Percentiles rank a stretch among this genome's conserved stretches.
Conservation (phyloP, 2,797 vertebrate species). For the Echiichthys vipera region DNA sequence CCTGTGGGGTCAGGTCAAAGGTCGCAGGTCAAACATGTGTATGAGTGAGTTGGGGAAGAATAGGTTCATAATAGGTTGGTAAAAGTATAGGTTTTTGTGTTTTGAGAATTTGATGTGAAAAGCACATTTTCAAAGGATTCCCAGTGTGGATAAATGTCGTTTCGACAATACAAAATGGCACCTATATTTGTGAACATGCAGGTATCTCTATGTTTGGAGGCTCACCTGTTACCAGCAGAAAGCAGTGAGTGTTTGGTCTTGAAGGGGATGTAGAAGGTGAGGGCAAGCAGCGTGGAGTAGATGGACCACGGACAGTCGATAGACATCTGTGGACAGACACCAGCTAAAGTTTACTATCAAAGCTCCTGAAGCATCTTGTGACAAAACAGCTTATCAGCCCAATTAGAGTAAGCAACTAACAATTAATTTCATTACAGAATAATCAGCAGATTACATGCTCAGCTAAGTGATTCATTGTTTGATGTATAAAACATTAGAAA, state of each 20-base stretch:
- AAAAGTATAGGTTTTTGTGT: not conserved
- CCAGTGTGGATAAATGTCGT: not conserved
- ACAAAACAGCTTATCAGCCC: not conserved
- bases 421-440: not conserved
- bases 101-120: not conserved
- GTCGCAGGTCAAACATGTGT: conserved; percentile 4
- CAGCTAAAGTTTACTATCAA: not conserved
- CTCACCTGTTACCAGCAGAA: conserved; percentile 93
- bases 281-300: conserved; percentile 94
- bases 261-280: conserved; percentile 97
- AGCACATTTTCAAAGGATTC: not conserved
- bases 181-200: not conserved
- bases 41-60: not conserved
- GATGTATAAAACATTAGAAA: not conserved
- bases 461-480: not conserved
- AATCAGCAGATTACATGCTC: not conserved
- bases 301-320: conserved; percentile 99
- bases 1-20: conserved; percentile 79
- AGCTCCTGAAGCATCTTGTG: not conserved
- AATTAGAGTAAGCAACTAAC: not conserved
- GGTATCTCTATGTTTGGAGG: not conserved
- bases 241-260: conserved; percentile 93
- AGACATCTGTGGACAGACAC: conserved; percentile 87
- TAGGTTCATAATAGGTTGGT: not conserved
- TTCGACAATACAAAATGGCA: not conserved